A percentile compares a stretch with the other conserved stretches of the same genome.
phyloP scores from a whole-genome alignment of 2,113 vertebrate species.

The Zingel zingel region DNA sequence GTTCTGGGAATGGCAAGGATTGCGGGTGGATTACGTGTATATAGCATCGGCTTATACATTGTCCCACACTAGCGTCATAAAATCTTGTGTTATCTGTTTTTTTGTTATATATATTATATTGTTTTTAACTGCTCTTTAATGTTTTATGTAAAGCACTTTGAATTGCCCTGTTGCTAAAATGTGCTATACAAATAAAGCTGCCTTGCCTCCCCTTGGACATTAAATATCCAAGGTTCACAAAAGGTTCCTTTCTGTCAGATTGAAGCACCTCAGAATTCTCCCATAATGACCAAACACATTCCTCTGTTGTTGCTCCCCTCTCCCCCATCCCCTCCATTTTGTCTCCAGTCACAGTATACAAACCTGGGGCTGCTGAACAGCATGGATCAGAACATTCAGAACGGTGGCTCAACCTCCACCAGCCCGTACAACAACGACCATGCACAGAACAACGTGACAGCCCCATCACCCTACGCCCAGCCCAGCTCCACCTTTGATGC shows the following conservation, averaged over 20 bases:
- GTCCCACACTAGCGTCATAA: no score
- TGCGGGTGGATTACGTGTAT: no score
- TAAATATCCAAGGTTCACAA: no score
- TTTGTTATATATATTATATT: no score
- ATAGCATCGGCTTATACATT: no score
- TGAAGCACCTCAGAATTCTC: neutral
- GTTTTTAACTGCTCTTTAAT: no score
- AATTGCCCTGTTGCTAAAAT: no score
- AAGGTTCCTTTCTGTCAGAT: neutral
- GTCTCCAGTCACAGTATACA: slow-evolving; percentile 94
- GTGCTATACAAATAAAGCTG: no score
- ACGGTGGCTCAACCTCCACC: slow-evolving; percentile 96
- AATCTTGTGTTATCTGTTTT: no score
- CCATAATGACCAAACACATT: slow-evolving; percentile 11
- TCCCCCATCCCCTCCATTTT: neutral
- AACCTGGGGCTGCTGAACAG: slow-evolving; percentile 98
- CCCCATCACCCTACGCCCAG: slow-evolving; percentile 96
- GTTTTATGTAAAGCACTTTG: no score
- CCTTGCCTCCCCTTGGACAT: no score
- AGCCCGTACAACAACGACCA: slow-evolving; percentile 98
- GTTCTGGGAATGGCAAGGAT: no score
- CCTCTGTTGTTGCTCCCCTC: slow-evolving; percentile 1
- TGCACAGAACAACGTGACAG: slow-evolving; percentile 93
- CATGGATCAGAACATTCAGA: slow-evolving; percentile 99
- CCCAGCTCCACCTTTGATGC: slow-evolving; percentile 98